phyloP scores from a whole-genome alignment of 2,797 vertebrate genomes.

The Pipistrellus kuhlii region DNA sequence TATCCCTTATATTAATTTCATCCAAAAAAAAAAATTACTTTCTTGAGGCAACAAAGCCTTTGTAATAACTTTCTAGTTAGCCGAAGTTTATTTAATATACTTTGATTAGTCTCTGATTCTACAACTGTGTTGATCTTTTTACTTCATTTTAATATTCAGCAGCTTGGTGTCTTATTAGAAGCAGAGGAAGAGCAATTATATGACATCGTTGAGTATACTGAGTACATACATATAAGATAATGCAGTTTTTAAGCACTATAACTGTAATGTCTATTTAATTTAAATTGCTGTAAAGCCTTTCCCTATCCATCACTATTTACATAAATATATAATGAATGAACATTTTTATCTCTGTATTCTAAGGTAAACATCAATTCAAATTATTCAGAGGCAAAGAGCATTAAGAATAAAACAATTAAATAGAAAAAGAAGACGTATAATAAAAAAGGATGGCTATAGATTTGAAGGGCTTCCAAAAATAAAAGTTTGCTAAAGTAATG shows the following conservation, averaged over 20 bases:
- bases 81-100: conserved; percentile 24
- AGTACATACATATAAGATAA: not conserved
- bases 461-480: conserved; percentile 73
- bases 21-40: conserved; percentile 3
- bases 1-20: not conserved
- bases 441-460: conserved; percentile 80
- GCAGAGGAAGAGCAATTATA: not conserved
- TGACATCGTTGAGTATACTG: not conserved
- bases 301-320: conserved; percentile 5
- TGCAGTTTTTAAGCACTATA: not conserved
- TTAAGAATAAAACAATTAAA: conserved; percentile 44
- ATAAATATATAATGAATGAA: conserved; percentile 31
- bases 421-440: conserved; percentile 52
- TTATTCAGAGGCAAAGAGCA: conserved; percentile 51
- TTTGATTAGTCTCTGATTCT: conserved; percentile 40
- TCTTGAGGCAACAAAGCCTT: not conserved
- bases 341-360: conserved; percentile 32
- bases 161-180: not conserved
- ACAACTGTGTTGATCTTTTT: conserved; percentile 17
- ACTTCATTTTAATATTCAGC: conserved; percentile 27
- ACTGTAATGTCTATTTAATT: not conserved
- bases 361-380: conserved; percentile 59
- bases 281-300: conserved; percentile 26
- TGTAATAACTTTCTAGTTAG: conserved; percentile 56
- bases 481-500: conserved; percentile 70